Percentiles rank a stretch among this genome's conserved stretches.
Conservation (phyloP, 2,797 vertebrate species). For the Tauraco hartlaubi region DNA sequence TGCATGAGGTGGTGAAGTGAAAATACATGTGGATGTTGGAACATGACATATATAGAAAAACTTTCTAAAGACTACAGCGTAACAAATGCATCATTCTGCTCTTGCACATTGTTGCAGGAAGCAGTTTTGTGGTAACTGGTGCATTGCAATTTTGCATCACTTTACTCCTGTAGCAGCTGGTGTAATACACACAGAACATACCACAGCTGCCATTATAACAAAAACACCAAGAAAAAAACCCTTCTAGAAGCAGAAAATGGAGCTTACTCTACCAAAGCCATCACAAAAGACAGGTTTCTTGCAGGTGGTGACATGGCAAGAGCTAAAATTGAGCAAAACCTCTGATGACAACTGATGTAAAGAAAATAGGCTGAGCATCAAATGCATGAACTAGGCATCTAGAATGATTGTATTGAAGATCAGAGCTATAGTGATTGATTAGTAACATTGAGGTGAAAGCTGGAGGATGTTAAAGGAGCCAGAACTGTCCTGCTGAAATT, state of each 20-base stretch:
- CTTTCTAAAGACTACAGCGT: fast-evolving
- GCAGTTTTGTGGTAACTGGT: not conserved
- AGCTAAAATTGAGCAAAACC: not conserved
- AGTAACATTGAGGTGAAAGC: not conserved
- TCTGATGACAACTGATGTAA: too few species aligned
- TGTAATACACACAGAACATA: not conserved
- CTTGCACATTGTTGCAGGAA: fast-evolving
- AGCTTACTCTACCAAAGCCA: not conserved
- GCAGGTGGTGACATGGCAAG: not conserved
- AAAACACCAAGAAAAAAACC: not conserved
- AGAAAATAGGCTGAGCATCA: not conserved
- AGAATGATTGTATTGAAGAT: too few species aligned
- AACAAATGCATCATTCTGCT: fast-evolving
- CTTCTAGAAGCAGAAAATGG: not conserved
- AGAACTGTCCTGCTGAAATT: not conserved
- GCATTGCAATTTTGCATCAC: not conserved
- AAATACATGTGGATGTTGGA: not conserved
- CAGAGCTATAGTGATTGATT: fast-evolving
- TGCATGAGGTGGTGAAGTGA: not conserved
- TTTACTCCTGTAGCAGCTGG: too few species aligned
- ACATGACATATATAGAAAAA: not conserved
- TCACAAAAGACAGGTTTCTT: not conserved
- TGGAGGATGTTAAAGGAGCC: not conserved
- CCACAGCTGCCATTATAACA: not conserved
- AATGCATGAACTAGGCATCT: not conserved